phyloP scores from a whole-genome alignment of 2,797 vertebrate genomes.

The Falco concolor region DNA sequence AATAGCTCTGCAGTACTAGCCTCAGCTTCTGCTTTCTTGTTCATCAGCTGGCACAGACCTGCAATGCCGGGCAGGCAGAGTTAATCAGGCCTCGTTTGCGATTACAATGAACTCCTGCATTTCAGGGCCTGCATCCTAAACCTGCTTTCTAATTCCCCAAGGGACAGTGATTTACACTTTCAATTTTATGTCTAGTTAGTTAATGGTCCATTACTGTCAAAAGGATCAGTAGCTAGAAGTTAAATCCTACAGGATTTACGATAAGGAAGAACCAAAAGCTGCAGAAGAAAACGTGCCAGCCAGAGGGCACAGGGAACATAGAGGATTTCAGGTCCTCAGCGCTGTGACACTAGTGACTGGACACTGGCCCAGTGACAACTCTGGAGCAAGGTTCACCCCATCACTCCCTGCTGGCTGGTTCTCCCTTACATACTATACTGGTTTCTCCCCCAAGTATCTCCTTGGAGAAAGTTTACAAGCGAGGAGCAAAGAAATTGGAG shows the following conservation, averaged over 20 bases:
- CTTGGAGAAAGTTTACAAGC: not conserved
- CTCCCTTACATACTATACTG: not conserved
- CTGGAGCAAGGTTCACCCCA: not conserved
- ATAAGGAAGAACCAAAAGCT: not conserved
- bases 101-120: constrained; percentile 18
- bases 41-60: not conserved
- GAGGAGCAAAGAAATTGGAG: not conserved
- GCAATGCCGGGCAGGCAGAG: not conserved
- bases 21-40: not conserved
- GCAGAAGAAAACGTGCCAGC: not conserved
- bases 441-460: not conserved
- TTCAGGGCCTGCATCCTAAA: constrained; percentile 63
- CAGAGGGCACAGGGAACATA: not conserved
- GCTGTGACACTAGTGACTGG: not conserved
- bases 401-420: not conserved
- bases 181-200: constrained; percentile 63
- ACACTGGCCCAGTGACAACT: not conserved
- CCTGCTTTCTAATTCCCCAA: constrained; percentile 41
- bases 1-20: not conserved
- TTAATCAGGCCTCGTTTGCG: constrained; percentile 37
- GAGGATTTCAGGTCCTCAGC: not conserved
- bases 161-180: constrained; percentile 60
- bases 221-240: constrained; percentile 55
- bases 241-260: constrained; percentile 58
- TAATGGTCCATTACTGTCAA: constrained; percentile 70